A percentile compares a stretch with the other conserved stretches of the same genome.
phyloP scores from a whole-genome alignment of 2,888 invertebrate genomes.

The Listrodromus nycthemerus region DNA sequence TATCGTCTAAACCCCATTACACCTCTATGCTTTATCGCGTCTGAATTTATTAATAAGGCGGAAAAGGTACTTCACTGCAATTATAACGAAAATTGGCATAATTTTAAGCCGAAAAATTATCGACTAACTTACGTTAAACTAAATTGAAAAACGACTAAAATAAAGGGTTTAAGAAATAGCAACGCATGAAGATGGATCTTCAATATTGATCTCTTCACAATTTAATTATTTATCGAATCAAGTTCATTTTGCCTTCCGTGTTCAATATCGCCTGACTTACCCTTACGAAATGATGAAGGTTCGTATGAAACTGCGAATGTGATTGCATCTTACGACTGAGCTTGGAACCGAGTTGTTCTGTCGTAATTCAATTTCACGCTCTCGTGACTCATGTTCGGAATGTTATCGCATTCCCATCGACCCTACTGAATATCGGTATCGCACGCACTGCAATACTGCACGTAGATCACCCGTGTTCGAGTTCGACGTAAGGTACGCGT shows the following conservation, averaged over 20 bases:
- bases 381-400: constrained; percentile 70
- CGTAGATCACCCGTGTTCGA: not conserved
- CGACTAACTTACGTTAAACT: no score
- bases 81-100: no score
- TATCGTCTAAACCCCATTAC: no score
- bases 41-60: no score
- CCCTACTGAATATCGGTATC: constrained; percentile 50
- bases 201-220: not conserved
- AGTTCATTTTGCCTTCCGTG: not conserved
- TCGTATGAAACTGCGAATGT: constrained; percentile 30
- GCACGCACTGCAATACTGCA: constrained; percentile 42
- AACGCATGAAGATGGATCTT: no score
- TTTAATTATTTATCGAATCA: not conserved
- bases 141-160: no score
- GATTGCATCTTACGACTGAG: constrained; percentile 29
- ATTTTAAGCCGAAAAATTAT: no score
- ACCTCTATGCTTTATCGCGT: no score
- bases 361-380: constrained; percentile 78
- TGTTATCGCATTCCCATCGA: constrained; percentile 70
- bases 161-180: no score
- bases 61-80: no score
- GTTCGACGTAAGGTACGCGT: constrained; percentile 12
- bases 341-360: constrained; percentile 56
- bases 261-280: not conserved
- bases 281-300: not conserved